Percentiles rank a stretch among this genome's conserved stretches.
Evolutionary conservation across 2,888 invertebrate species (phyloP).

Genomic region (Venusia cambrica): DNA sequence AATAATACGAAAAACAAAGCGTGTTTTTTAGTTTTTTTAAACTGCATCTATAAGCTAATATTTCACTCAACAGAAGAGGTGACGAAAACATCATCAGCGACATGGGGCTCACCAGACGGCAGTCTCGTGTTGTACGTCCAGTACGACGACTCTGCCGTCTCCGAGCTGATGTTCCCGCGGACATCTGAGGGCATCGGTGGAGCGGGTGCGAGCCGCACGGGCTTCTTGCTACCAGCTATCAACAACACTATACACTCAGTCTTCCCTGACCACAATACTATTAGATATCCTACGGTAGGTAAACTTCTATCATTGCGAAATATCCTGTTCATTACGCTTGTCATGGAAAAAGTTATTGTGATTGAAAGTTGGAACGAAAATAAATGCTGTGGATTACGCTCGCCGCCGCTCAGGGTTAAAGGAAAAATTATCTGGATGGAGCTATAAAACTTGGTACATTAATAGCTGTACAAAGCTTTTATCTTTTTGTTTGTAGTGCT

Average conservation of each 20-base stretch:
- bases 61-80: conserved; percentile 88
- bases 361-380: conserved; percentile 9
- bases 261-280: conserved; percentile 89
- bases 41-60: too few relatives aligned
- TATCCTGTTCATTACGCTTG: conserved; percentile 7
- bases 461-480: conserved; percentile 11
- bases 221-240: conserved; percentile 63
- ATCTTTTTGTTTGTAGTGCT: conserved; percentile 10
- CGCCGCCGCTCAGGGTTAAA: conserved; percentile 12
- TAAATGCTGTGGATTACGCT: conserved; percentile 8
- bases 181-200: conserved; percentile 86
- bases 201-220: conserved; percentile 79
- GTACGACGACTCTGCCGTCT: conserved; percentile 91
- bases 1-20: too few relatives aligned
- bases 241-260: conserved; percentile 79
- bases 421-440: conserved; percentile 14
- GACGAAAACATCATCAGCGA: conserved; percentile 88
- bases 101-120: conserved; percentile 93
- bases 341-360: conserved; percentile 1
- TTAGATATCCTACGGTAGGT: conserved; percentile 91
- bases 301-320: too few relatives aligned
- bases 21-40: too few relatives aligned
- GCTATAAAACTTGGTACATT: conserved; percentile 11
- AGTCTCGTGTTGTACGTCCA: conserved; percentile 91
- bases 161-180: conserved; percentile 90